Conservation (phyloP, 2,888 invertebrate genomes). For the Agrenia bidenticulata region DNA sequence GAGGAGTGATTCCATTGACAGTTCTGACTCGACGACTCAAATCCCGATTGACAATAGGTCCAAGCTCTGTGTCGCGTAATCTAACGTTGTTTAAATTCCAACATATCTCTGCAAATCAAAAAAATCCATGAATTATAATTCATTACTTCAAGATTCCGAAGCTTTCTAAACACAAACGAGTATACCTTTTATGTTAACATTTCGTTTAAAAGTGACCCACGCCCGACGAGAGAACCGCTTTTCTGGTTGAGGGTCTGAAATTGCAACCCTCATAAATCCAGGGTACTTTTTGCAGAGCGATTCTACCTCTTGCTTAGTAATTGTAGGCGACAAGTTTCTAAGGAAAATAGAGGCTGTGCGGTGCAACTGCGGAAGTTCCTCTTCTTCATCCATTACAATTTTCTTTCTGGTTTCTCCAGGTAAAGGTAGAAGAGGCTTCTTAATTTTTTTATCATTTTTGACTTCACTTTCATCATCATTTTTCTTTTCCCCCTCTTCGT, state of each 20-base stretch:
- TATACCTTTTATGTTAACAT: constrained; percentile 84
- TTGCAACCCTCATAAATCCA: constrained; percentile 90
- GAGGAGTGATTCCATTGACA: constrained; percentile 85
- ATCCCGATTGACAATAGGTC: constrained; percentile 95
- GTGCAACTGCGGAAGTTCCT: constrained; percentile 66
- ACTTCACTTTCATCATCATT: constrained; percentile 55
- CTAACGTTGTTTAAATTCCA: constrained; percentile 97
- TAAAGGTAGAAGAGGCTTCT: constrained; percentile 35
- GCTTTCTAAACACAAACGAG: too few species aligned
- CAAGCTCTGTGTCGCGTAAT: constrained; percentile 86
- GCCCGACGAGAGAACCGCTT: constrained; percentile 94
- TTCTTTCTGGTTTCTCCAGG: constrained; percentile 44
- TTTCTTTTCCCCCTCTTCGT: constrained; percentile 54
- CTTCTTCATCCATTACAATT: constrained; percentile 39
- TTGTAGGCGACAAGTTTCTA: constrained; percentile 90
- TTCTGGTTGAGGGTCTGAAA: constrained; percentile 96
- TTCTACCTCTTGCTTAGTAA: constrained; percentile 96
- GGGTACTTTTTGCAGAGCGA: constrained; percentile 81
- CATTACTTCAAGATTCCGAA: neutral
- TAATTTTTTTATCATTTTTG: constrained; percentile 53
- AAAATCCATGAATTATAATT: too few species aligned
- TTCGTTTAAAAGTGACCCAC: constrained; percentile 96
- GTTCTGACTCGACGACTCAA: constrained; percentile 89
- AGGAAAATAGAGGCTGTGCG: constrained; percentile 96
- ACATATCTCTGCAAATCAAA: constrained; percentile 78